Evolutionary conservation across 2,888 invertebrate genomes (phyloP).

Genomic region (Philopedon plagiatum): DNA sequence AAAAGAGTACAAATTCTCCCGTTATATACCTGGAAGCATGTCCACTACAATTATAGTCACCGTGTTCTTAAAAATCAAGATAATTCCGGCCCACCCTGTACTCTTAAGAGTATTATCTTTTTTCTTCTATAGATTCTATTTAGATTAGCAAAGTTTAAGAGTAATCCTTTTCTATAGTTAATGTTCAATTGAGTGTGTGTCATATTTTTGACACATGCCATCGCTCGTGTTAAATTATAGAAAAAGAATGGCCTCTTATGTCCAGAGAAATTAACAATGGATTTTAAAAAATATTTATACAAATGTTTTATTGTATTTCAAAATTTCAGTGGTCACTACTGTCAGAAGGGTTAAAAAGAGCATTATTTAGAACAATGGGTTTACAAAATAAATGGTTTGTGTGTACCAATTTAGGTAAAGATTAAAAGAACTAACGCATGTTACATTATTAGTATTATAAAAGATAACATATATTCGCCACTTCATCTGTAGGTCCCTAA

Average conservation of each 20-base stretch:
- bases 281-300: conserved; percentile 40
- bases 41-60: conserved; percentile 30
- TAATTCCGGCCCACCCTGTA: conserved; percentile 35
- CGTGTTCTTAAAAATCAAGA: conserved; percentile 34
- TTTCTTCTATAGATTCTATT: conserved; percentile 41
- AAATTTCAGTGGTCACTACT: conserved; percentile 14
- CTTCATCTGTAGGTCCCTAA: too few relatives aligned
- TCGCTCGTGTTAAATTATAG: conserved; percentile 12
- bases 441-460: too few relatives aligned
- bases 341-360: neutral
- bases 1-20: conserved; percentile 38
- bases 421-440: too few relatives aligned
- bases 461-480: too few relatives aligned
- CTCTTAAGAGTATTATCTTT: conserved; percentile 41
- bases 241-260: conserved; percentile 18
- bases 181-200: conserved; percentile 36
- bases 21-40: conserved; percentile 38
- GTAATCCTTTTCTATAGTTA: conserved; percentile 47
- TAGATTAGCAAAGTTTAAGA: conserved; percentile 40
- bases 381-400: neutral
- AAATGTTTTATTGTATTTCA: conserved; percentile 29
- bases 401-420: neutral
- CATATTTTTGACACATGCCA: conserved; percentile 46
- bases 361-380: neutral
- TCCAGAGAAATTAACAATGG: conserved; percentile 22